Percentiles rank a stretch among this genome's conserved stretches.
These are phyloP conservation scores for Hippoglossus stenolepis DNA, from an alignment of 2,113 vertebrate species.

Conservation along the genomic window DNA sequence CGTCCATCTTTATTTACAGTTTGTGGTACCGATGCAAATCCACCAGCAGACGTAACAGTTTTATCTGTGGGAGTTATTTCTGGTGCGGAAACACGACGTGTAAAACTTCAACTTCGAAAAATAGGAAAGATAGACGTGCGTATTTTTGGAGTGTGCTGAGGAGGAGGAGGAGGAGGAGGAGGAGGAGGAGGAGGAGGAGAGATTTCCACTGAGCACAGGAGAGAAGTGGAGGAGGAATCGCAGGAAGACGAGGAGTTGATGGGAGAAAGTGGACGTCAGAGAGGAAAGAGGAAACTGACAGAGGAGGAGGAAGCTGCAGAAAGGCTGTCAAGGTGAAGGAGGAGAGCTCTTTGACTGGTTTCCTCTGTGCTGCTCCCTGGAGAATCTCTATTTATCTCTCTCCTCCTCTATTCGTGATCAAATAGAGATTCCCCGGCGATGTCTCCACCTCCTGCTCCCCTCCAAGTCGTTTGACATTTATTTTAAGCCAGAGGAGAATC, in stretches of 20 bases:
- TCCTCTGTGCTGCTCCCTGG: constrained; percentile 30
- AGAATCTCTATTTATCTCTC: constrained; percentile 34
- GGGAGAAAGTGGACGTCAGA: constrained; percentile 22
- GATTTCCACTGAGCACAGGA: neutral
- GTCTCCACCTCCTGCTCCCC: no score
- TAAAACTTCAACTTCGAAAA: no score
- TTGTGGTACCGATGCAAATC: no score
- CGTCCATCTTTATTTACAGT: no score
- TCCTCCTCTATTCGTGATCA: constrained; percentile 12
- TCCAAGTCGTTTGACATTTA: no score
- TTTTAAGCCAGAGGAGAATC: no score
- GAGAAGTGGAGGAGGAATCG: neutral
- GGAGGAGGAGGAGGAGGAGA: neutral
- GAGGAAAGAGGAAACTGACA: constrained; percentile 24
- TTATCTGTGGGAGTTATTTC: no score
- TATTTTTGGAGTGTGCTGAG: neutral
- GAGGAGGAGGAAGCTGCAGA: constrained; percentile 16
- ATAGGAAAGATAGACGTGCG: neutral
- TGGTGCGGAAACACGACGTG: no score
- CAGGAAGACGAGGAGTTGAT: neutral
- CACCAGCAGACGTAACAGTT: no score
- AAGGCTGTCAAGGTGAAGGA: constrained; percentile 54
- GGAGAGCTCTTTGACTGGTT: constrained; percentile 14
- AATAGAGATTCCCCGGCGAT: constrained; percentile 38
- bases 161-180: neutral